Conservation (phyloP, 2,113 vertebrate genomes). For the Puffinus mauretanicus region DNA sequence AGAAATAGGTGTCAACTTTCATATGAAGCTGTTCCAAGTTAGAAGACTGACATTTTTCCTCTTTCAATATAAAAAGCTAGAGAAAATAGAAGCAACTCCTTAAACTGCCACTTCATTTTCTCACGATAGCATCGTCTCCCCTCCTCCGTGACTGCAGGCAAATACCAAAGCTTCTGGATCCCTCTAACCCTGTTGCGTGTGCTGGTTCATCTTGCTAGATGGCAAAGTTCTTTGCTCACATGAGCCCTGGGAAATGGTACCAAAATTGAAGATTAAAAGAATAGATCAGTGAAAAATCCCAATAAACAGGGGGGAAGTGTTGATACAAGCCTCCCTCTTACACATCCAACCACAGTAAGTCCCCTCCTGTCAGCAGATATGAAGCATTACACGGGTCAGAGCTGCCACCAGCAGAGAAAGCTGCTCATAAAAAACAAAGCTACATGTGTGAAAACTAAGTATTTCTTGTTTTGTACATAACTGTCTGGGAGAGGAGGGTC, state of each 20-base stretch:
- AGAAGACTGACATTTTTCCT: background rate
- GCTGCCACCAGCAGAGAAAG: background rate
- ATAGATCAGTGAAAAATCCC: background rate
- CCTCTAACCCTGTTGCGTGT: background rate
- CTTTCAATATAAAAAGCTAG: background rate
- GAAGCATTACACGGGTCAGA: background rate
- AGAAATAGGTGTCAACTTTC: background rate
- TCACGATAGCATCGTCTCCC: background rate
- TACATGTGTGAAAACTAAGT: background rate
- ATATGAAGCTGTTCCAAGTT: background rate
- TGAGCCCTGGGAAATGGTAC: background rate
- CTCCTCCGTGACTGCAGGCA: background rate
- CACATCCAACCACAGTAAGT: background rate
- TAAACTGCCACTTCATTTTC: background rate
- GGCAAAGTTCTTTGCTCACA: background rate
- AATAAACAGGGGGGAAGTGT: background rate
- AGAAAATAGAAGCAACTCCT: background rate
- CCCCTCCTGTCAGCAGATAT: background rate
- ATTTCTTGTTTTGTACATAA: background rate
- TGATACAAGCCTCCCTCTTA: background rate
- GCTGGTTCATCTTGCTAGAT: background rate
- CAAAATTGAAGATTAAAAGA: background rate
- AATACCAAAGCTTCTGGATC: background rate
- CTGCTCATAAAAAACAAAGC: background rate
- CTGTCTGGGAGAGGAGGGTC: background rate